Evolutionary conservation across 2,888 invertebrate species (phyloP).

Genomic region (Oscheius onirici): DNA sequence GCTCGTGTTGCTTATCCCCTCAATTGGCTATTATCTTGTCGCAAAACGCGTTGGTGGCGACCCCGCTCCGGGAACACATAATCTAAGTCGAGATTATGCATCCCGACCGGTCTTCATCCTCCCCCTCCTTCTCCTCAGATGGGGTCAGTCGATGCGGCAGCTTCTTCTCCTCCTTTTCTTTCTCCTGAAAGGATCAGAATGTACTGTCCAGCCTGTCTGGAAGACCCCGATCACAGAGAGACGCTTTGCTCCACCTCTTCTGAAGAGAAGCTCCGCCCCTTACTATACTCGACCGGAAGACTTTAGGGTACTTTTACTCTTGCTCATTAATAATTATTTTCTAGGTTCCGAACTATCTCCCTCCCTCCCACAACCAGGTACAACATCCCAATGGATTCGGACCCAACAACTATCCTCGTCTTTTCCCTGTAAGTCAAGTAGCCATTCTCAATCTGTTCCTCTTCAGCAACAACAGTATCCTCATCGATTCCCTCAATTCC

Average conservation of each 20-base stretch:
- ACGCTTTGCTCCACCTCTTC: conserved; percentile 33
- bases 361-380: neutral
- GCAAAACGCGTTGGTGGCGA: conserved; percentile 6
- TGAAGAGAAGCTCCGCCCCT: conserved; percentile 25
- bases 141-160: conserved; percentile 18
- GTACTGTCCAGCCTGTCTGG: conserved; percentile 46
- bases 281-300: conserved; percentile 26
- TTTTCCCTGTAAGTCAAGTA: neutral
- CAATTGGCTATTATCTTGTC: neutral
- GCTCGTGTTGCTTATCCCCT: neutral
- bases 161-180: neutral
- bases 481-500: neutral
- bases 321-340: neutral
- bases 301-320: neutral
- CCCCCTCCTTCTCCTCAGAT: conserved; percentile 5
- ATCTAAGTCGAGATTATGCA: conserved; percentile 19
- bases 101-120: conserved; percentile 1
- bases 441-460: neutral
- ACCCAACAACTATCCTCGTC: conserved; percentile 5
- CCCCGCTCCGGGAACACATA: conserved; percentile 1
- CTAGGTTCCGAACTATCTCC: conserved; percentile 9
- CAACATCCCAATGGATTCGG: neutral
- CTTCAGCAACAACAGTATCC: neutral
- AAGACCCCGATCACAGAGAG: conserved; percentile 44
- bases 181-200: neutral